Evolutionary conservation across 1,140 invertebrate species (phyloP).

Genomic region (Tetragonula clypearis): DNA sequence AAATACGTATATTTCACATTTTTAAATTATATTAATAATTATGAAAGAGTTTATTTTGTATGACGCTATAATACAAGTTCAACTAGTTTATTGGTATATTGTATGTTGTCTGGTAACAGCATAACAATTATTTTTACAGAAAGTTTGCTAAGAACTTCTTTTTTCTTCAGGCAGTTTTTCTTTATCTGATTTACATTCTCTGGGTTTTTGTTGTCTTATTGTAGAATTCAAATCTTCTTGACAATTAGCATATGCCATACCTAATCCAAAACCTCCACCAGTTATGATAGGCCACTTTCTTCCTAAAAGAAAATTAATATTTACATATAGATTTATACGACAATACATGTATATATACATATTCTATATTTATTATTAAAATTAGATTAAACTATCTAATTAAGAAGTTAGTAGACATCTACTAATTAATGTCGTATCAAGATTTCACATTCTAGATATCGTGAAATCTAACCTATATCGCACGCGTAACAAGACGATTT

Average conservation of each 20-base stretch:
- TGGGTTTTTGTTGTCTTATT: conserved; percentile 55
- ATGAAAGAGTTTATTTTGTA: conserved; percentile 37
- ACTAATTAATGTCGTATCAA: neutral
- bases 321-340: neutral
- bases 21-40: neutral
- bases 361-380: neutral
- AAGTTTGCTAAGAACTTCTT: conserved; percentile 40
- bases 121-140: conserved; percentile 43
- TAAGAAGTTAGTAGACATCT: neutral
- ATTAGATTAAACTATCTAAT: neutral
- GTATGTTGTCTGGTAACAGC: conserved; percentile 21
- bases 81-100: conserved; percentile 38
- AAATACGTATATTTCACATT: conserved; percentile 5
- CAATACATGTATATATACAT: neutral
- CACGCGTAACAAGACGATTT: neutral
- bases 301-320: conserved; percentile 75
- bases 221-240: conserved; percentile 84
- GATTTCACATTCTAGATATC: neutral
- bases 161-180: conserved; percentile 23
- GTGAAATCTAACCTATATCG: neutral
- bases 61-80: conserved; percentile 44
- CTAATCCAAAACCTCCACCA: conserved; percentile 88
- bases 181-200: conserved; percentile 36
- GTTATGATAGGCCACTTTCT: conserved; percentile 87
- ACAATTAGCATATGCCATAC: conserved; percentile 90